phyloP scores from a whole-genome alignment of 2,797 vertebrate genomes.

The Cynodonichthys magdalenae region DNA sequence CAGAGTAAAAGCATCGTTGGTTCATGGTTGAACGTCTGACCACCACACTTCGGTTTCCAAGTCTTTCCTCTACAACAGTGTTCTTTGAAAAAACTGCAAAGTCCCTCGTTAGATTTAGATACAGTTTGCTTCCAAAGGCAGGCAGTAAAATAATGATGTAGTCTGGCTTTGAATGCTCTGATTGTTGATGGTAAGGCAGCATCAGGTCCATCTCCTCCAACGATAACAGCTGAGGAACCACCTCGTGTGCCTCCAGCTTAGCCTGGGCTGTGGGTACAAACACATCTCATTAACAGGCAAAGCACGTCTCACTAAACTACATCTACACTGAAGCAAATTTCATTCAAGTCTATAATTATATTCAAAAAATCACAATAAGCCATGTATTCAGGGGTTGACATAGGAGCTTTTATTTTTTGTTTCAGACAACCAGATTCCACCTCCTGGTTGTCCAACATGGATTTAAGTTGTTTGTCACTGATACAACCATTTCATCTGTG shows the following conservation, averaged over 20 bases:
- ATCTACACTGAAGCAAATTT: too few species aligned
- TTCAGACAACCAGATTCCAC: too few species aligned
- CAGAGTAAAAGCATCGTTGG: constrained; percentile 89
- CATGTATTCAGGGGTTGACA: too few species aligned
- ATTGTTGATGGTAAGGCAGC: constrained; percentile 59
- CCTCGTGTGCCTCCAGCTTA: constrained; percentile 70
- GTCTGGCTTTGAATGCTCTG: constrained; percentile 35
- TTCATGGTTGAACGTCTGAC: constrained; percentile 45
- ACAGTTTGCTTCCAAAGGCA: constrained; percentile 82
- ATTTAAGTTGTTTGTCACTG: too few species aligned
- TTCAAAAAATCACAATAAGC: too few species aligned
- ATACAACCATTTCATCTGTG: too few species aligned
- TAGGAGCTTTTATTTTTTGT: too few species aligned
- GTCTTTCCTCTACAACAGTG: constrained; percentile 84
- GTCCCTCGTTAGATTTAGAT: constrained; percentile 85
- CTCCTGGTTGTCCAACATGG: too few species aligned
- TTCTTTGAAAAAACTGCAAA: constrained; percentile 82
- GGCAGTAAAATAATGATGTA: constrained; percentile 86
- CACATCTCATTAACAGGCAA: constrained; percentile 23
- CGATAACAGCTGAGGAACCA: constrained; percentile 71
- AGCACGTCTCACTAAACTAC: too few species aligned
- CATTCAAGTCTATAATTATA: too few species aligned
- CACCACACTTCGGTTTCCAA: constrained; percentile 58
- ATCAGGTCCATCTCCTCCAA: constrained; percentile 51
- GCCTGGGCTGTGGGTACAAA: constrained; percentile 55